phyloP scores from a whole-genome alignment of 2,888 invertebrate genomes.

The Mesorhabditis sp. region DNA sequence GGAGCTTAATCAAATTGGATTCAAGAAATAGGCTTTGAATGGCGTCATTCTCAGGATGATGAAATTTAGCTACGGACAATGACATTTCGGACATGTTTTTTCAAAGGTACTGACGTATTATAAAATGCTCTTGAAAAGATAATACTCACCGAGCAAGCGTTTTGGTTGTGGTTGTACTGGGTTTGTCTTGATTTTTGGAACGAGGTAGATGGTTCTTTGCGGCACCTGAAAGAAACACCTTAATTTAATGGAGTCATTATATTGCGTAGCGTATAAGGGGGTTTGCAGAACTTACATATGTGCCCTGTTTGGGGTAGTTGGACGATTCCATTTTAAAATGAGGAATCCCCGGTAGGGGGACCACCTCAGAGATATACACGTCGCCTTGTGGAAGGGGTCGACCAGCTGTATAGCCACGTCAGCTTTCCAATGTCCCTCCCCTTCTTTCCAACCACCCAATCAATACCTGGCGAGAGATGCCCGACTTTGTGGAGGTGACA shows the following conservation, averaged over 20 bases:
- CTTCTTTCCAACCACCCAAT: no score
- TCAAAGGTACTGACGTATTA: no score
- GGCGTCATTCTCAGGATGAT: no score
- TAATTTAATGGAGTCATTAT: no score
- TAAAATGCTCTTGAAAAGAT: not conserved
- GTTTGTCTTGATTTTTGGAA: not conserved
- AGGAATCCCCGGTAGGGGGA: not conserved
- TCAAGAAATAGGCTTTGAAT: no score
- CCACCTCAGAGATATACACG: not conserved
- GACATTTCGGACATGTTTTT: no score
- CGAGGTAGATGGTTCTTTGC: not conserved
- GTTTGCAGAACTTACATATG: not conserved
- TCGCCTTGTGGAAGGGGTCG: not conserved
- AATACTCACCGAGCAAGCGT: not conserved
- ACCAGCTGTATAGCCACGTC: no score
- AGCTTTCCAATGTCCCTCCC: no score
- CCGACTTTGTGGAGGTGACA: no score
- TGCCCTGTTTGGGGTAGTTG: not conserved
- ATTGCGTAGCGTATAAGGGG: not conserved
- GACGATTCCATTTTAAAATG: not conserved
- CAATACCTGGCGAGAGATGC: no score
- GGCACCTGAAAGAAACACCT: not conserved
- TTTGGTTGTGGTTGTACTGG: not conserved
- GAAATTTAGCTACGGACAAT: no score
- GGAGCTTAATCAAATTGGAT: no score